These are phyloP conservation scores for Platycheirus albimanus DNA, from an alignment of 2,888 invertebrate genomes.

Conservation along the genomic window DNA sequence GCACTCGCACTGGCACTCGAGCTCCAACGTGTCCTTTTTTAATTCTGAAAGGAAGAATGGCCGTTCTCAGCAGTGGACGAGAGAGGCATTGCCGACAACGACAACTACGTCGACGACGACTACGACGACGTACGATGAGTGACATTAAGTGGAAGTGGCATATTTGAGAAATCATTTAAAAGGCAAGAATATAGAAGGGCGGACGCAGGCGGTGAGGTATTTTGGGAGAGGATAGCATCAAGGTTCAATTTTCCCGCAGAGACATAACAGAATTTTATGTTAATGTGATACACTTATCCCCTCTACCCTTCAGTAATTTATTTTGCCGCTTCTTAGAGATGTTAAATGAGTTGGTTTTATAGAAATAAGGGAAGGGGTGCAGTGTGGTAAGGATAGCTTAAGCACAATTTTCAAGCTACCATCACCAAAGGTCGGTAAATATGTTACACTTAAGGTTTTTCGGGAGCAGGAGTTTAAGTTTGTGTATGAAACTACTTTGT, in stretches of 20 bases:
- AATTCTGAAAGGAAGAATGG: slow-evolving; percentile 5
- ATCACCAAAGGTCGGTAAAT: slow-evolving; percentile 59
- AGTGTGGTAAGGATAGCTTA: not conserved
- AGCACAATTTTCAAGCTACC: slow-evolving; percentile 2
- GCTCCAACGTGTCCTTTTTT: slow-evolving; percentile 23
- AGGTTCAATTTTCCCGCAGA: slow-evolving; percentile 70
- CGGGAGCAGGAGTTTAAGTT: slow-evolving; percentile 1
- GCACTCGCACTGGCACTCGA: slow-evolving; percentile 39
- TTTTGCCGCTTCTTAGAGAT: slow-evolving; percentile 66
- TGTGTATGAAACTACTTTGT: slow-evolving; percentile 59
- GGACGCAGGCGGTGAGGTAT: not conserved
- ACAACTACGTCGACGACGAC: slow-evolving; percentile 16
- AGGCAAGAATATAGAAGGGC: slow-evolving; percentile 37
- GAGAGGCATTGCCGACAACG: slow-evolving; percentile 3
- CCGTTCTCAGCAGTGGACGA: slow-evolving; percentile 35
- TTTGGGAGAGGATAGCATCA: not conserved
- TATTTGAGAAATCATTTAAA: slow-evolving; percentile 78
- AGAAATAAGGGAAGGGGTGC: not conserved
- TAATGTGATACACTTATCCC: slow-evolving; percentile 74
- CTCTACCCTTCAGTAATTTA: slow-evolving; percentile 74
- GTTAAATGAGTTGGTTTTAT: slow-evolving; percentile 60
- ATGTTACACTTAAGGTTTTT: slow-evolving; percentile 51
- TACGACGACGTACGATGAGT: slow-evolving; percentile 68
- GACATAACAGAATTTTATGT: slow-evolving; percentile 73
- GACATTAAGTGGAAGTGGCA: slow-evolving; percentile 78